Conservation (phyloP, 2,797 vertebrate species). For the Uromys caudimaculatus region DNA sequence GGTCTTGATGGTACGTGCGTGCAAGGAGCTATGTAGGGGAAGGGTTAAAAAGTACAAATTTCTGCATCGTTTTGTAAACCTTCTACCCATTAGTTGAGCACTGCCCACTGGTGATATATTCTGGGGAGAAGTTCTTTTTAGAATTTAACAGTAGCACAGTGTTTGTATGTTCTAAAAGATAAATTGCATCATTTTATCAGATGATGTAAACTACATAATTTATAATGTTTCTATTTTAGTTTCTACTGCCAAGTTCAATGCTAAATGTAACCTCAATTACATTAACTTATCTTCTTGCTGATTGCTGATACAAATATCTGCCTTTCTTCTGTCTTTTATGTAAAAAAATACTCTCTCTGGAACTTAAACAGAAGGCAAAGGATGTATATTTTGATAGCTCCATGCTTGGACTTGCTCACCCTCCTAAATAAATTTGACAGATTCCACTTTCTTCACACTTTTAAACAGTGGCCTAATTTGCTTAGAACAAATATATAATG, state of each 20-base stretch:
- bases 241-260: conserved; percentile 62
- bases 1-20: background rate
- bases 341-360: background rate
- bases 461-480: conserved; percentile 40
- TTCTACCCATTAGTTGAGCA: background rate
- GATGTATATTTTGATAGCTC: background rate
- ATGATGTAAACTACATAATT: conserved; percentile 60
- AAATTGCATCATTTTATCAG: conserved; percentile 51
- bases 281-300: conserved; percentile 56
- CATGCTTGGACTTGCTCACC: background rate
- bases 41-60: background rate
- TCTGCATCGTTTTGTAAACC: conserved; percentile 28
- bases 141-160: background rate
- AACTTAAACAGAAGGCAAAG: background rate
- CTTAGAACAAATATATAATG: conserved; percentile 47
- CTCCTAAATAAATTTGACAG: background rate
- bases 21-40: background rate
- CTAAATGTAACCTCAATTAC: conserved; percentile 48
- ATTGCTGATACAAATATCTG: conserved; percentile 58
- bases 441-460: conserved; percentile 22
- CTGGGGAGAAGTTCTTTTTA: background rate
- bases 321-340: conserved; percentile 9
- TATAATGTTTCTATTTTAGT: conserved; percentile 65
- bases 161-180: conserved; percentile 24
- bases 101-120: conserved; percentile 3